Evolutionary conservation across 2,113 vertebrate genomes (phyloP), one percentile per base, ranked within the genome.

Genomic region (Ondatra zibethicus): DNA sequence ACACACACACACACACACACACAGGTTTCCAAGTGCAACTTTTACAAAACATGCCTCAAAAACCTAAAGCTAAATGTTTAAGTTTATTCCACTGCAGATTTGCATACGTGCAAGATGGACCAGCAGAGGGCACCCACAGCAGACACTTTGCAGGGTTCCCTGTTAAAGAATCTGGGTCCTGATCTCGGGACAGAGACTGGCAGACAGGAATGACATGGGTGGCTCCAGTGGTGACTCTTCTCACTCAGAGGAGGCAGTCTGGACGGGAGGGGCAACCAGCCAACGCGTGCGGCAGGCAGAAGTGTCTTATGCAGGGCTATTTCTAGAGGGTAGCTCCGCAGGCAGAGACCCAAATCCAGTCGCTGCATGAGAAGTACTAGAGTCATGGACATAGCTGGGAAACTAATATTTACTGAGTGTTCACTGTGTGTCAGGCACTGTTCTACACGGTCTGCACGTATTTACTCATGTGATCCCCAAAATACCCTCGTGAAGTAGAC

Each of bases 81-180:
- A 76, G 55, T 66, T 55, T 91, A 89, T 76, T 58, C 45, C 65
- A 50, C 68, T 4, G 25, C 45, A 33, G 61, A 91, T 86, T 77
- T 93, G 61, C 65, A 88, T 7, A 65, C 33, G 36, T 1, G 12
- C 58, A 36, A 39, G 63, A 19, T 0, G 27, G 5, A 25, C 96
- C 97, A 97, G 96, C 92, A 98, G 97, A 97, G 91, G 97, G 96
- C 89, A 86, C 96, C 80, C 65, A 52, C 39, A 17, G 86, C 77
- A 93, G 97, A 77, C 31, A 58, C 3, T n/a, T 3, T 1, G 16
- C 1, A 9, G 73, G 36, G 91, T 78, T 55, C 70, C 21, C 14
- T 1, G 47, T 2, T 81, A 4, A 31, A 65, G 19, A 66, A 36
- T 52, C 70, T 72, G 76, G n/a, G 31, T 21, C 19, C 77, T 61